A percentile compares a stretch with the other conserved stretches of the same genome.
Evolutionary conservation across 2,888 invertebrate genomes (phyloP).

Genomic region (Sylvicola cinctus): DNA sequence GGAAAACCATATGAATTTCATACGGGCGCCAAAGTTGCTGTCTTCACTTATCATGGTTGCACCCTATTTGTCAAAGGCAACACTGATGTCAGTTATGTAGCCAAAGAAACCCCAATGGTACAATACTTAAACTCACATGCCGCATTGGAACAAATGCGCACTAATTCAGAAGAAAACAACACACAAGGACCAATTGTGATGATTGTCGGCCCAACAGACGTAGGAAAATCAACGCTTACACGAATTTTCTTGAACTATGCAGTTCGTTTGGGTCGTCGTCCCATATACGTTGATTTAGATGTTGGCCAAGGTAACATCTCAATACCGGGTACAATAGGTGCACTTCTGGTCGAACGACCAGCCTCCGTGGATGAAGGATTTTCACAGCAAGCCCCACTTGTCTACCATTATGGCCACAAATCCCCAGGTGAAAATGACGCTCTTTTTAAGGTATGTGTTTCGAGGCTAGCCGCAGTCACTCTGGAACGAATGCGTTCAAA

Average conservation of each 20-base stretch:
- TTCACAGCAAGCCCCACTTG: conserved; percentile 77
- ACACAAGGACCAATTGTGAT: conserved; percentile 66
- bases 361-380: conserved; percentile 91
- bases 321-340: conserved; percentile 81
- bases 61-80: conserved; percentile 65
- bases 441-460: conserved; percentile 64
- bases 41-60: conserved; percentile 94
- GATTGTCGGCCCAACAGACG: conserved; percentile 87
- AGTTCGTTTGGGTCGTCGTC: conserved; percentile 68
- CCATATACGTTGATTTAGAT: conserved; percentile 87
- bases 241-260: conserved; percentile 85
- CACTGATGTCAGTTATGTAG: conserved; percentile 84
- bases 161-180: conserved; percentile 53
- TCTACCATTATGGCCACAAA: conserved; percentile 86
- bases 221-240: conserved; percentile 87
- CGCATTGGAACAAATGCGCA: conserved; percentile 75
- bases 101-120: conserved; percentile 91
- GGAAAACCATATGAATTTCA: conserved; percentile 80
- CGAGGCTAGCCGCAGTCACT: conserved; percentile 69
- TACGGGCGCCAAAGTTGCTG: conserved; percentile 81
- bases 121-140: conserved; percentile 92
- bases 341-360: conserved; percentile 76
- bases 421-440: conserved; percentile 53
- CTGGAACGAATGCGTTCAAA: conserved; percentile 67
- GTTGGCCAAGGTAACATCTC: conserved; percentile 87